These are phyloP conservation scores for Mactra quadrangularis DNA, from an alignment of 1,140 invertebrate genomes.

Conservation along the genomic window DNA sequence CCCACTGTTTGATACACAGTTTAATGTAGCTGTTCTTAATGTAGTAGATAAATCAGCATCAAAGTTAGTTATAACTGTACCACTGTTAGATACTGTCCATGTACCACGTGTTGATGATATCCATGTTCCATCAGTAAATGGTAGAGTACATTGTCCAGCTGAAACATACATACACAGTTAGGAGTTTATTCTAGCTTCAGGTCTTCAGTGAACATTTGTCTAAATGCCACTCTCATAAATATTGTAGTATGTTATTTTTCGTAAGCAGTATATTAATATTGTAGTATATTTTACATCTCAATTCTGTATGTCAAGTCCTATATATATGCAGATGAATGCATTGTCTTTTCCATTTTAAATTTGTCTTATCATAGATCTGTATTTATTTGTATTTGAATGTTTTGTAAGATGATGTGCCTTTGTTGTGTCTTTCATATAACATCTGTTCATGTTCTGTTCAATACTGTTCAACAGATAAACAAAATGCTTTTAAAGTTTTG, in stretches of 20 bases:
- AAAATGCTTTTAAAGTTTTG: too few relatives aligned
- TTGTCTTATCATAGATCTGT: too few relatives aligned
- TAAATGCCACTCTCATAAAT: background rate
- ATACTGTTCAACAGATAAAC: too few relatives aligned
- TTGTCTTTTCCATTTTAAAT: too few relatives aligned
- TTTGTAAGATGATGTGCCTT: too few relatives aligned
- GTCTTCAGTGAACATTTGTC: background rate
- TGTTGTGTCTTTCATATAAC: too few relatives aligned
- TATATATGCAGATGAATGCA: too few relatives aligned
- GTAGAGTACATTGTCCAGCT: constrained; percentile 16
- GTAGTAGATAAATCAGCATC: constrained; percentile 18
- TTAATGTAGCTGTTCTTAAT: background rate
- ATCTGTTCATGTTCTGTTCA: too few relatives aligned
- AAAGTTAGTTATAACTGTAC: constrained; percentile 15
- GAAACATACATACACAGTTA: background rate
- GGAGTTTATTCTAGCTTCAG: too few relatives aligned
- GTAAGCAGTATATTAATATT: background rate
- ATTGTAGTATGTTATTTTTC: background rate
- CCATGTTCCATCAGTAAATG: constrained; percentile 34
- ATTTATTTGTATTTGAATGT: too few relatives aligned
- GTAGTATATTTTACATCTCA: background rate
- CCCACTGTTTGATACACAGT: constrained; percentile 15
- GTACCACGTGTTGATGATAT: constrained; percentile 38
- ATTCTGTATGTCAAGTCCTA: background rate
- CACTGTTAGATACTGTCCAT: constrained; percentile 28